phyloP scores from a whole-genome alignment of 2,888 invertebrate genomes.

The Oscheius sp. region DNA sequence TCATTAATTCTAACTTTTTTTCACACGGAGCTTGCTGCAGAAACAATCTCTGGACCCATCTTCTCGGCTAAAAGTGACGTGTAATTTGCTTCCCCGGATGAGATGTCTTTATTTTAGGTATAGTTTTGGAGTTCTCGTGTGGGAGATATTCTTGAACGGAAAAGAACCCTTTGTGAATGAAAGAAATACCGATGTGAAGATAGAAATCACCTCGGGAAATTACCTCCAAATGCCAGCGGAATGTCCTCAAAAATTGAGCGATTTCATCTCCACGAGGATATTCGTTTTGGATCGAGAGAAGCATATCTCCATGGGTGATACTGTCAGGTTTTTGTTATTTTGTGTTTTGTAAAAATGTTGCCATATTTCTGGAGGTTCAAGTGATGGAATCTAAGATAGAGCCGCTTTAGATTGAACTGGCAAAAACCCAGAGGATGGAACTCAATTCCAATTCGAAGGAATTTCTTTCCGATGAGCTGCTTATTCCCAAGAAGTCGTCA shows the following conservation, averaged over 20 bases:
- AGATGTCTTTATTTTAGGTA: conserved; percentile 8
- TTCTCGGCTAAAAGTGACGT: conserved; percentile 43
- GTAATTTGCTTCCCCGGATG: conserved; percentile 2
- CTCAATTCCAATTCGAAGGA: too few relatives aligned
- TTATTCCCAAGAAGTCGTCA: too few relatives aligned
- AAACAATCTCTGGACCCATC: conserved; percentile 26
- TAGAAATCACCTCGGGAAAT: conserved; percentile 27
- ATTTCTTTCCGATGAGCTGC: too few relatives aligned
- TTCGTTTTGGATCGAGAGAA: conserved; percentile 40
- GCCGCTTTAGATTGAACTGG: too few relatives aligned
- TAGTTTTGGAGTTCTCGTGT: conserved; percentile 47
- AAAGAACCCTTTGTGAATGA: conserved; percentile 42
- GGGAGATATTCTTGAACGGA: conserved; percentile 42
- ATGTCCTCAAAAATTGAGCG: conserved; percentile 39
- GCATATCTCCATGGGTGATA: conserved; percentile 37
- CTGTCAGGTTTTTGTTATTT: conserved; percentile 1
- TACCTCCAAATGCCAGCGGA: conserved; percentile 35
- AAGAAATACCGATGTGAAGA: conserved; percentile 36
- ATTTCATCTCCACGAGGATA: conserved; percentile 41
- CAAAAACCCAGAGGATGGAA: too few relatives aligned
- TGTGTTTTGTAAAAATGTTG: neutral
- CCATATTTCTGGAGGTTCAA: too few relatives aligned
- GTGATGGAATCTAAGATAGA: neutral
- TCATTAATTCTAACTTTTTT: too few relatives aligned
- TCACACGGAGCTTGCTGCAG: conserved; percentile 46